These are phyloP conservation scores for Cantharis nigra DNA, from an alignment of 2,888 invertebrate genomes.

Conservation along the genomic window DNA sequence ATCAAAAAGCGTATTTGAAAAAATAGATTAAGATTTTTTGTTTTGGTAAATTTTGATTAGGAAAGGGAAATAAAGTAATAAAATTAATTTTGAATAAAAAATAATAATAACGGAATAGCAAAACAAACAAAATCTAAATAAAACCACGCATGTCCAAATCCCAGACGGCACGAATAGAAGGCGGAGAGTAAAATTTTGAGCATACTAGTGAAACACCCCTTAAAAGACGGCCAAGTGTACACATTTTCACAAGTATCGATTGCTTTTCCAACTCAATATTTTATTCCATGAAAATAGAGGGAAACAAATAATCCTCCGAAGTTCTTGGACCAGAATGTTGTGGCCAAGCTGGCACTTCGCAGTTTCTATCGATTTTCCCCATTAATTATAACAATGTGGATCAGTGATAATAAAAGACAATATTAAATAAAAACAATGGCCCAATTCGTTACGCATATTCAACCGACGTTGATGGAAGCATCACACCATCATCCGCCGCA, in stretches of 20 bases:
- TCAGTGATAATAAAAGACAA: slow-evolving; percentile 1
- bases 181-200: slow-evolving; percentile 37
- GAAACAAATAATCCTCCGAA: slow-evolving; percentile 38
- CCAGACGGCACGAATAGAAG: slow-evolving; percentile 36
- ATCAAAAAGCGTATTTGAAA: not conserved
- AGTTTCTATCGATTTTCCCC: slow-evolving; percentile 8
- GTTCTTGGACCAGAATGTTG: slow-evolving; percentile 36
- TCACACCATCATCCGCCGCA: slow-evolving; percentile 62
- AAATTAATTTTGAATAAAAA: slow-evolving; percentile 16
- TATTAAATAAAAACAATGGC: slow-evolving; percentile 54
- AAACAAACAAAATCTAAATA: slow-evolving; percentile 19
- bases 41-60: slow-evolving; percentile 5
- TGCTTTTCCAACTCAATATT: slow-evolving; percentile 45
- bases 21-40: not conserved
- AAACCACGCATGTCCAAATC: slow-evolving; percentile 37
- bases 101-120: slow-evolving; percentile 6
- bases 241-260: slow-evolving; percentile 23
- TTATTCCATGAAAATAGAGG: slow-evolving; percentile 44
- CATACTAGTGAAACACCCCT: slow-evolving; percentile 13
- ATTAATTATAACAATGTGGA: slow-evolving; percentile 9
- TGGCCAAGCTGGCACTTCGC: slow-evolving; percentile 26
- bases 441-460: slow-evolving; percentile 65
- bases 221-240: slow-evolving; percentile 18
- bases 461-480: slow-evolving; percentile 63
- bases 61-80: not conserved